A percentile compares a stretch with the other conserved stretches of the same genome.
phyloP scores from a whole-genome alignment of 64 coral and sea anemone genomes.

The Acropora tenuis region DNA sequence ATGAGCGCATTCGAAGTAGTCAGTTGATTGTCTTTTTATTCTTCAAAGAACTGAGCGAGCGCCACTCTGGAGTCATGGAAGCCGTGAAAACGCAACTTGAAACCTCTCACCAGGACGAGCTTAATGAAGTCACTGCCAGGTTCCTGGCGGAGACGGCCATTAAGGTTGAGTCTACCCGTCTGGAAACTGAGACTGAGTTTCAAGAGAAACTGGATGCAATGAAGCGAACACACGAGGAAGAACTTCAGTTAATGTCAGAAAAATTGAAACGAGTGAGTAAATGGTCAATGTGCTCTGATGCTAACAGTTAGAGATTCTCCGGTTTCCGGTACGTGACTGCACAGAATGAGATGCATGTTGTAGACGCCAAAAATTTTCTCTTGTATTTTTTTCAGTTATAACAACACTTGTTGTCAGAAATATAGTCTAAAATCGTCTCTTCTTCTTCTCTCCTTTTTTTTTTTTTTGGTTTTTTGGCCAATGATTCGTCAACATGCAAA shows the following conservation, averaged over 20 bases:
- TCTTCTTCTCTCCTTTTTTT: no score
- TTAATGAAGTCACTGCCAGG: slow-evolving; percentile 79
- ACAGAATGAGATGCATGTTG: no score
- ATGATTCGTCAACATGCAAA: no score
- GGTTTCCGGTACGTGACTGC: no score
- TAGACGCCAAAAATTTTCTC: no score
- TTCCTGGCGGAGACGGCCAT: slow-evolving; percentile 83
- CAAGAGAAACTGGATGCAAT: slow-evolving; percentile 62
- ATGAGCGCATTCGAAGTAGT: no score
- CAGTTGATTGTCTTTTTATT: background rate
- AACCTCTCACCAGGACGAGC: slow-evolving; percentile 73
- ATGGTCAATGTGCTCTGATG: background rate
- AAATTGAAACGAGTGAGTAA: slow-evolving; percentile 61
- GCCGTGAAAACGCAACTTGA: slow-evolving; percentile 72
- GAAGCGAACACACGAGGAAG: slow-evolving; percentile 36
- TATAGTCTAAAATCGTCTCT: no score
- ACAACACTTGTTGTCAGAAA: no score
- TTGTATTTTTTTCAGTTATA: no score
- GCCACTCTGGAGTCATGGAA: slow-evolving; percentile 75
- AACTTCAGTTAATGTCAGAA: slow-evolving; percentile 39
- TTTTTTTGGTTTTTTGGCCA: no score
- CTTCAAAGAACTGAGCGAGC: slow-evolving; percentile 60
- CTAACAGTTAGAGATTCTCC: no score
- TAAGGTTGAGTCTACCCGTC: slow-evolving; percentile 72
- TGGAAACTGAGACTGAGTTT: slow-evolving; percentile 84